A percentile compares a stretch with the other conserved stretches of the same genome.
Evolutionary conservation across 2,888 invertebrate species (phyloP).

Genomic region (Agonum fuliginosum): DNA sequence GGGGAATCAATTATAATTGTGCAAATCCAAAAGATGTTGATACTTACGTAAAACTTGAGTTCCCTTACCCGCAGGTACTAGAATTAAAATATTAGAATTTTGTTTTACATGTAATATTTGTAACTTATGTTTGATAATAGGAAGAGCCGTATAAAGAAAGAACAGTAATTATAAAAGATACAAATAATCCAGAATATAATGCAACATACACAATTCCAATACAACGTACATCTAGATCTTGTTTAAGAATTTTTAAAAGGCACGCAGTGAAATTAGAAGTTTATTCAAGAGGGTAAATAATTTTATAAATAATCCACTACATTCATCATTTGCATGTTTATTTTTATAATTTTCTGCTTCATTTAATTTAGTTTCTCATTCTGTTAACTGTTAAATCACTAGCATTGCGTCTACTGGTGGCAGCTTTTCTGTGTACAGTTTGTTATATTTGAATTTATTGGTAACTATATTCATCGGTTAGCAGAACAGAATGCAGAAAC

Average conservation of each 20-base stretch:
- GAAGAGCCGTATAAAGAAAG: constrained; percentile 85
- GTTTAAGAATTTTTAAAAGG: constrained; percentile 90
- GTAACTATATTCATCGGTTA: constrained; percentile 42
- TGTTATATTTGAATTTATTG: constrained; percentile 45
- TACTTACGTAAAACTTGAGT: constrained; percentile 94
- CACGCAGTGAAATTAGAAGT: constrained; percentile 94
- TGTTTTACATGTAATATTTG: constrained; percentile 30
- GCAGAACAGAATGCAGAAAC: neutral
- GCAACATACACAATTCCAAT: constrained; percentile 87
- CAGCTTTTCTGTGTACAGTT: constrained; percentile 20
- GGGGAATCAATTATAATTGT: constrained; percentile 91
- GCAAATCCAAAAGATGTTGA: constrained; percentile 90
- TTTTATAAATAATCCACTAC: constrained; percentile 36
- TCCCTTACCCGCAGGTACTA: constrained; percentile 90
- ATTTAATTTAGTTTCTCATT: constrained; percentile 28
- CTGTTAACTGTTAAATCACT: constrained; percentile 12
- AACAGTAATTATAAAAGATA: constrained; percentile 86
- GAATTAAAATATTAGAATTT: constrained; percentile 5
- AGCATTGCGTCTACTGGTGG: constrained; percentile 44
- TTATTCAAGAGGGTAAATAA: constrained; percentile 90
- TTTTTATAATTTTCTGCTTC: constrained; percentile 31
- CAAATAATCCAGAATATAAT: constrained; percentile 92
- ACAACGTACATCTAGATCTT: constrained; percentile 85
- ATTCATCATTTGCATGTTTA: neutral
- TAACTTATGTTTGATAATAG: constrained; percentile 68